phyloP scores from a whole-genome alignment of 1,140 invertebrate genomes.

The Cyrtorhinus lividipennis region DNA sequence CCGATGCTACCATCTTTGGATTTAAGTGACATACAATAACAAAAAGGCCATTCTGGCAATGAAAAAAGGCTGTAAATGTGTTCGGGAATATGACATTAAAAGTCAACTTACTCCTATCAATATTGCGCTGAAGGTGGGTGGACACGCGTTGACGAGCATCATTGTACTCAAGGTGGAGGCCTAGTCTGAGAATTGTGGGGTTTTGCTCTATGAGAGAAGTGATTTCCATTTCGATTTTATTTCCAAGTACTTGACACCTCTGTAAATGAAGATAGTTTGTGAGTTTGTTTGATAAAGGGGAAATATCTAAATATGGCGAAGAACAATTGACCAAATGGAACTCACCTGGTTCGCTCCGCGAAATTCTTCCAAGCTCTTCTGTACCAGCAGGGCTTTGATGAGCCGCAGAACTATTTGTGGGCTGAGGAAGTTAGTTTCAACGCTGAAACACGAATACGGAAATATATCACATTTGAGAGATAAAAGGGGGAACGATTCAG shows the following conservation, averaged over 20 bases:
- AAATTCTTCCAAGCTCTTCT: conserved; percentile 80
- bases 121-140: conserved; percentile 85
- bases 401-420: conserved; percentile 68
- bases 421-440: conserved; percentile 93
- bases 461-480: too few species aligned
- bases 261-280: conserved; percentile 36
- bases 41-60: too few species aligned
- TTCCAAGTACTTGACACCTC: conserved; percentile 87
- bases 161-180: conserved; percentile 89
- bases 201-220: conserved; percentile 86
- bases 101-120: conserved; percentile 79
- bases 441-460: conserved; percentile 33
- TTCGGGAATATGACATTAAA: neutral
- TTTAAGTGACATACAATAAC: too few species aligned
- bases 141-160: conserved; percentile 86
- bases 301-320: neutral
- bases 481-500: too few species aligned
- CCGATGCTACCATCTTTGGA: too few species aligned
- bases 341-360: conserved; percentile 87
- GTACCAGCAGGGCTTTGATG: conserved; percentile 68
- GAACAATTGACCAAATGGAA: neutral
- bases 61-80: too few species aligned
- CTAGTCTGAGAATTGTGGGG: conserved; percentile 74
- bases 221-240: conserved; percentile 97
- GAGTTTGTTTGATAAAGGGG: neutral